Conservation (phyloP, 2,113 vertebrate species). For the Formicarius rufipectus region DNA sequence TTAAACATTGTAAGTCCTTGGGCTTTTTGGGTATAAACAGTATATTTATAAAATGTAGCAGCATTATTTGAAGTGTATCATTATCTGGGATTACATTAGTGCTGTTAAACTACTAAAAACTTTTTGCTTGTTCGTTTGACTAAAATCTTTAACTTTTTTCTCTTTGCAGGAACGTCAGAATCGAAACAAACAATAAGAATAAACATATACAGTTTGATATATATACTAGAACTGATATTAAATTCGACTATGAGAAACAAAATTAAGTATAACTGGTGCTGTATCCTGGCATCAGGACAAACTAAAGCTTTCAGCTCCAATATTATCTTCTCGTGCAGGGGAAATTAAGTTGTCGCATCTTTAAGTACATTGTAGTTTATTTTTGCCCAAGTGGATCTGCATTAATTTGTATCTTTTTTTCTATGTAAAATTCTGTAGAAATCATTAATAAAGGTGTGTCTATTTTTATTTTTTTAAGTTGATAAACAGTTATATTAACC, state of each 20-base stretch:
- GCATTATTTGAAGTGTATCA: neutral
- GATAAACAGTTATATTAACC: constrained; percentile 62
- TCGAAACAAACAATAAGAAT: constrained; percentile 89
- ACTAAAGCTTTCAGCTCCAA: constrained; percentile 81
- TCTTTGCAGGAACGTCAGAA: constrained; percentile 89
- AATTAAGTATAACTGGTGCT: constrained; percentile 76
- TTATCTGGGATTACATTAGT: neutral
- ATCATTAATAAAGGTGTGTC: constrained; percentile 78
- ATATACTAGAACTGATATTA: constrained; percentile 79
- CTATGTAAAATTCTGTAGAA: constrained; percentile 77
- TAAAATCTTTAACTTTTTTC: constrained; percentile 43
- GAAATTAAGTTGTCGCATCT: constrained; percentile 82
- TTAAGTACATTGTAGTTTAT: constrained; percentile 74
- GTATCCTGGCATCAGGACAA: constrained; percentile 78
- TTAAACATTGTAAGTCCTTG: neutral
- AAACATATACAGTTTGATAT: constrained; percentile 77
- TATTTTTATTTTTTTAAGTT: constrained; percentile 69
- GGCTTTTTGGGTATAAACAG: neutral
- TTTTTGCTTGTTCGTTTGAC: neutral
- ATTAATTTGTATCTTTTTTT: constrained; percentile 75
- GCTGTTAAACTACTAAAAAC: neutral
- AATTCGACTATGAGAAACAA: constrained; percentile 63
- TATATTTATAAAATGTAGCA: neutral
- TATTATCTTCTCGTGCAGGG: constrained; percentile 83
- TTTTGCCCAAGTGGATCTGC: constrained; percentile 72